These are phyloP conservation scores for Mesoligia furuncula DNA, from an alignment of 2,888 invertebrate species.

Conservation along the genomic window DNA sequence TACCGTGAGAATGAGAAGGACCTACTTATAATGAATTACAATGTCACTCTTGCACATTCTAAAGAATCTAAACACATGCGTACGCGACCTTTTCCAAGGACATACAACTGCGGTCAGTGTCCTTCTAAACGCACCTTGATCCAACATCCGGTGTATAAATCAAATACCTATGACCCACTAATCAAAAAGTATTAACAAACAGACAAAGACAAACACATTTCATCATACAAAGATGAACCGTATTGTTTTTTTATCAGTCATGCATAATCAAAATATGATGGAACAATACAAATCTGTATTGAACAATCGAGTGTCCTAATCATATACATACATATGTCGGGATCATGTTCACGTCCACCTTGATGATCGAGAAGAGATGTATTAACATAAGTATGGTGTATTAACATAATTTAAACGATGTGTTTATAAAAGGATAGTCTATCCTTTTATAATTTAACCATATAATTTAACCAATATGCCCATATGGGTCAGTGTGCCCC, in stretches of 20 bases:
- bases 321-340: constrained; percentile 46
- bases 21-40: constrained; percentile 25
- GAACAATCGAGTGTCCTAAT: constrained; percentile 64
- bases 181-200: constrained; percentile 40
- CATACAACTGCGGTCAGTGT: constrained; percentile 12
- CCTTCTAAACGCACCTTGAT: background rate
- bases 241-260: constrained; percentile 64
- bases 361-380: constrained; percentile 49
- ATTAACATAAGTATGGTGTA: constrained; percentile 53
- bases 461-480: too few species aligned
- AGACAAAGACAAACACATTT: constrained; percentile 44
- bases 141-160: constrained; percentile 37
- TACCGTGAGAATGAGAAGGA: constrained; percentile 43
- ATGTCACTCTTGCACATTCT: constrained; percentile 27
- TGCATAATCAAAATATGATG: constrained; percentile 63
- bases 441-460: too few species aligned
- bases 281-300: constrained; percentile 59
- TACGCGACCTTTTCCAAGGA: constrained; percentile 20
- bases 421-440: background rate
- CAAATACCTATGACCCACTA: constrained; percentile 37
- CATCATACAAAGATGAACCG: constrained; percentile 54
- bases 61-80: background rate
- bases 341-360: constrained; percentile 53
- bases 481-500: too few species aligned
- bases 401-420: constrained; percentile 28